Percentiles rank a stretch among this genome's conserved stretches.
Conservation (phyloP, 2,888 invertebrate species). For the Chorisops tibialis region DNA sequence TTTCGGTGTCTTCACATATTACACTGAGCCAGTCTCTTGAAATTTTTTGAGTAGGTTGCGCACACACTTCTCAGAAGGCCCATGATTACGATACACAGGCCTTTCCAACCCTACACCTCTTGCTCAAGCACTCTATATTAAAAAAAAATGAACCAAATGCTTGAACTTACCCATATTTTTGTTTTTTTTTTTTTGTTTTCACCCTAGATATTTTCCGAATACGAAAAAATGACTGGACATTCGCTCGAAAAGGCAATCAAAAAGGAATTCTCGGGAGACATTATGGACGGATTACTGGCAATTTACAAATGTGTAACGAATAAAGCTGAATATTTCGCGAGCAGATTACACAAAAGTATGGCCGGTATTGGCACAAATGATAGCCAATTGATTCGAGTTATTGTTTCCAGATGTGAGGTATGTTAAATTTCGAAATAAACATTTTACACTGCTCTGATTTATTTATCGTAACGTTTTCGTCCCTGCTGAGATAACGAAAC, state of each 20-base stretch:
- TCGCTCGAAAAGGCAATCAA: constrained; percentile 75
- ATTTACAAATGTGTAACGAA: constrained; percentile 78
- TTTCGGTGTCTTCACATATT: too few species aligned
- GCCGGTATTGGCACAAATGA: constrained; percentile 89
- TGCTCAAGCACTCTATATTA: too few species aligned
- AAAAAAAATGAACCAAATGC: background rate
- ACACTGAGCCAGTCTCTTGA: too few species aligned
- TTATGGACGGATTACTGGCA: constrained; percentile 73
- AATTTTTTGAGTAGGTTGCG: too few species aligned
- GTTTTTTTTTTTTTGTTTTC: background rate
- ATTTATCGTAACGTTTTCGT: background rate
- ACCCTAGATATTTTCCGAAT: constrained; percentile 48
- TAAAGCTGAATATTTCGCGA: constrained; percentile 80
- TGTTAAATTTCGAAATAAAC: background rate
- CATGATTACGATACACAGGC: too few species aligned
- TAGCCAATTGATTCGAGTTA: constrained; percentile 75
- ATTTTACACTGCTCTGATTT: too few species aligned
- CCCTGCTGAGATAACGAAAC: background rate
- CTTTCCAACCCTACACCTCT: too few species aligned
- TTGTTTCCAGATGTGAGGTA: constrained; percentile 74
- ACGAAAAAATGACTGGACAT: constrained; percentile 69
- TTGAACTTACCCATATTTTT: background rate
- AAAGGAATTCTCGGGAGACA: constrained; percentile 80
- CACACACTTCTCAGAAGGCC: too few species aligned
- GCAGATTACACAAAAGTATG: constrained; percentile 82